Base-by-base conservation (phyloP, 2,797 vertebrate species). In the Sebastes hubbsi region DNA sequence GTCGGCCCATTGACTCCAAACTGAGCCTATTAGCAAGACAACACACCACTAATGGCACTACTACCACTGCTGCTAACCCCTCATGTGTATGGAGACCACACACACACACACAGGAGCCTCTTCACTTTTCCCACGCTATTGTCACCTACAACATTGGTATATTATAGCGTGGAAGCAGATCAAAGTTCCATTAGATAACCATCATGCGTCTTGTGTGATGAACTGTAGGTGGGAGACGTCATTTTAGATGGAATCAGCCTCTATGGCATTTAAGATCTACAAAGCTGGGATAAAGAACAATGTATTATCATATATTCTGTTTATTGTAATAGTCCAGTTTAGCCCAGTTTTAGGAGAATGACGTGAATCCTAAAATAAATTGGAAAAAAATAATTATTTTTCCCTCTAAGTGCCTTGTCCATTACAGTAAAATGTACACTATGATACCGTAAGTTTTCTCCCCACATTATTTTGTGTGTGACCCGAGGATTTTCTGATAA, bases 11-110 rank as follows among this genome's bases (percentile, higher is more conserved):
- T 95, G 92, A 94, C 94, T 95, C 89, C 94, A 95, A 94, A 95
- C 95, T 90, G 93, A 95, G 94, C 90, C 92, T 94, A 96, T 96
- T 96, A 96, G 93, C 95, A 96, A 96, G 89, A 96, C 95, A 96
- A 96, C 93, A 93, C 92, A 94, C 69, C 92, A 90, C 92, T 96
- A 96, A 96, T 95, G 94, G 94, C 92, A 89, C 80, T 80, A 88
- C 91, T 86, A 69, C 81, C 82, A 86, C 90, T 78, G 72, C 89
- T 61, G 77, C 88, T 85, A 49, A 81, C 77, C 83, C 91, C 90
- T 92, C 86, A 82, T 95, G 90, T 93, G 91, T 82, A 88, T 90
- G 91, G 85, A 85, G 91, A 92, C 91, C 93, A 83, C 75, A 77
- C 83, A 77, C 74, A 77, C 74, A 85, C 34, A 82, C 72, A 74